A percentile compares a stretch with the other conserved stretches of the same genome.
Conservation (phyloP, 2,113 vertebrate genomes). For the Perca fluviatilis region DNA sequence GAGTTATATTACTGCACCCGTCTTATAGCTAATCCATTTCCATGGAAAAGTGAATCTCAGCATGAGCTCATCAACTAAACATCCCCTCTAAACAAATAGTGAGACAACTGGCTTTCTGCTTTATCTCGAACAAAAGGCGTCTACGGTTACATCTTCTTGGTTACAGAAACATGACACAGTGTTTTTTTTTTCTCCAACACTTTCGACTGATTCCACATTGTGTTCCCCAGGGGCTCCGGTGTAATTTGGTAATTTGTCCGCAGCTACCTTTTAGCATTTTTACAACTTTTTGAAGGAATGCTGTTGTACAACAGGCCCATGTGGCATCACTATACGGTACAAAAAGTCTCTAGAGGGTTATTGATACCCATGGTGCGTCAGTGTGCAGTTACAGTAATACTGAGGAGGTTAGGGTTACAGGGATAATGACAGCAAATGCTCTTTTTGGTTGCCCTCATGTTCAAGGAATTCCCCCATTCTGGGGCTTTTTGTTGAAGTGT, state of each 20-base stretch:
- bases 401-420: constrained; percentile 69
- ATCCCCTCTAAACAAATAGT: constrained; percentile 67
- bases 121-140: constrained; percentile 74
- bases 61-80: constrained; percentile 74
- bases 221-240: constrained; percentile 57
- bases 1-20: constrained; percentile 21
- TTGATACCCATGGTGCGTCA: constrained; percentile 63
- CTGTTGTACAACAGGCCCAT: constrained; percentile 71
- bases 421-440: constrained; percentile 66
- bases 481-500: constrained; percentile 65
- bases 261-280: constrained; percentile 76
- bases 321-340: constrained; percentile 70
- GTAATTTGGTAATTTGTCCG: constrained; percentile 80
- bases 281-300: constrained; percentile 81
- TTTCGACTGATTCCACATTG: constrained; percentile 75
- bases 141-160: constrained; percentile 79
- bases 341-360: constrained; percentile 68
- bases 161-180: constrained; percentile 83
- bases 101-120: constrained; percentile 65
- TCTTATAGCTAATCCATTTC: constrained; percentile 46
- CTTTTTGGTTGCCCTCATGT: constrained; percentile 70
- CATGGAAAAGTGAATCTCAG: constrained; percentile 54
- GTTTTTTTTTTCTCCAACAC: constrained; percentile 75
- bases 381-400: constrained; percentile 72
- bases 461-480: constrained; percentile 80